Conservation (phyloP, 1,140 invertebrate species). For the Atta colombica region DNA sequence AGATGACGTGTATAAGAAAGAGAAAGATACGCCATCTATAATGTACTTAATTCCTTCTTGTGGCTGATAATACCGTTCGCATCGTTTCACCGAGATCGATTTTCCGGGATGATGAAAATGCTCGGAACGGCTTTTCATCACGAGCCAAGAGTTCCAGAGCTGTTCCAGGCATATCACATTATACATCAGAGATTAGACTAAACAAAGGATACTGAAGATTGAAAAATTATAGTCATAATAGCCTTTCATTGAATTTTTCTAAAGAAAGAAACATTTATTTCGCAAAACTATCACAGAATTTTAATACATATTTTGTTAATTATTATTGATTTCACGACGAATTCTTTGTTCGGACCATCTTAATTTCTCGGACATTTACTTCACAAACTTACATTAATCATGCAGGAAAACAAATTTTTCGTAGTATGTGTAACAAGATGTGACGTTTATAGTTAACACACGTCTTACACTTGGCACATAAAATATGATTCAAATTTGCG, state of each 20-base stretch:
- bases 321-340: background rate
- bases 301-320: background rate
- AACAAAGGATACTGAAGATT: slow-evolving; percentile 21
- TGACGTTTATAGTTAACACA: slow-evolving; percentile 45
- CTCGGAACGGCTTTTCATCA: slow-evolving; percentile 38
- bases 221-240: background rate
- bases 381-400: slow-evolving; percentile 40
- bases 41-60: slow-evolving; percentile 54
- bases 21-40: slow-evolving; percentile 31
- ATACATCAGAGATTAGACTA: slow-evolving; percentile 24
- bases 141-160: background rate
- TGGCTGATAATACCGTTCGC: slow-evolving; percentile 44
- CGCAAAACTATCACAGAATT: background rate
- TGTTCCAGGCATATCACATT: background rate
- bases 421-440: background rate
- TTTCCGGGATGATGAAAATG: slow-evolving; percentile 45
- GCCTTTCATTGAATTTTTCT: background rate
- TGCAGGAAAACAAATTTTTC: slow-evolving; percentile 10
- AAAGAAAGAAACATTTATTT: background rate
- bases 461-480: slow-evolving; percentile 20
- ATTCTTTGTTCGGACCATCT: background rate
- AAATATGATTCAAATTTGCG: slow-evolving; percentile 47
- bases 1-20: background rate
- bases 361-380: background rate
- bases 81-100: slow-evolving; percentile 48